Conservation (phyloP, 2,113 vertebrate genomes). For the Rafetus swinhoei region DNA sequence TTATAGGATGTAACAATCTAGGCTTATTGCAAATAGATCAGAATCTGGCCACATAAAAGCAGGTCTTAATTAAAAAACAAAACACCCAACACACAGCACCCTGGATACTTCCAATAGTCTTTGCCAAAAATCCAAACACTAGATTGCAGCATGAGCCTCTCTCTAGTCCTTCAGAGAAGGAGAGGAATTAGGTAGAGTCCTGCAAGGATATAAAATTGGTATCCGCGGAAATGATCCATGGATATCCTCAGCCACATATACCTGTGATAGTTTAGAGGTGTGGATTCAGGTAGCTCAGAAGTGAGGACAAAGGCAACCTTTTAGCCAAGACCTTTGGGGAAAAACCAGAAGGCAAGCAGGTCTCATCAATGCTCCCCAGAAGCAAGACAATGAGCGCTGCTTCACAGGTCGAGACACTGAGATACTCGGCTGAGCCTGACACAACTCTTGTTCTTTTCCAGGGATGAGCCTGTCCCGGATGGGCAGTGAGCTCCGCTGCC, state of each 20-base stretch:
- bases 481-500: conserved; percentile 85
- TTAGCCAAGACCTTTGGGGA: background rate
- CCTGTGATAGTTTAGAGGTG: too few species aligned
- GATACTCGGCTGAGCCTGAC: background rate
- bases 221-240: too few species aligned
- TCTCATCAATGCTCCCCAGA: background rate
- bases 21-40: background rate
- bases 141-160: background rate
- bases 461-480: conserved; percentile 67
- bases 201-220: too few species aligned
- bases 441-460: background rate
- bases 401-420: background rate
- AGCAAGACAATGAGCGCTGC: background rate
- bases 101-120: too few species aligned
- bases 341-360: background rate
- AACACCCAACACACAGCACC: too few species aligned
- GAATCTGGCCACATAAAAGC: background rate
- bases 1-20: background rate
- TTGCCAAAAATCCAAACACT: background rate
- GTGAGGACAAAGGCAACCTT: background rate
- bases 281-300: too few species aligned
- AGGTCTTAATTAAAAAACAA: background rate
- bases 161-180: fast-evolving
- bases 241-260: too few species aligned
- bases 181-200: background rate